Evolutionary conservation across 2,797 vertebrate genomes (phyloP), one percentile per base, ranked within the genome.

Genomic region (Columba guinea): DNA sequence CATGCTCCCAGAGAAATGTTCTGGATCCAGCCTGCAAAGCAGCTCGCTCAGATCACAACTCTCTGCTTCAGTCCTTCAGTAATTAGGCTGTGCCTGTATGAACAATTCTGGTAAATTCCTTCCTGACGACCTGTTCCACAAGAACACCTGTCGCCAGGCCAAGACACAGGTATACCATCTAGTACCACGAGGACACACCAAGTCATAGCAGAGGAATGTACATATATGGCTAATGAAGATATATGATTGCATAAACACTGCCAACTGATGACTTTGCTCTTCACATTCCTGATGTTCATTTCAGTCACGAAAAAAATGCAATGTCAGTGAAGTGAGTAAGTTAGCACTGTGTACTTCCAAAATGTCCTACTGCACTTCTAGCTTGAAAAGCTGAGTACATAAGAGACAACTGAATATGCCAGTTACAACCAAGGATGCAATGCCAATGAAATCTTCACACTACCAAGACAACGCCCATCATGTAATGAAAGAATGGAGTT

Each of bases 31-130:
- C 28, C 37, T 73, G 8, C 14, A 69, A 84, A 84, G 11, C 19
- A 56, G 1, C 12, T 71, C 0, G 0, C 22, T 74, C 22, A 28
- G n/a, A 44, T 39, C 30, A 60, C 51, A 73, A 26, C 2, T 62
- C 27, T 67, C 17, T n/a, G 53, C 18, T 52, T 16, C 27, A 56
- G 32, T 44, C 32, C 21, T 53, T 76, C 3, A 60, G 39, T 20
- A 78, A 34, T 51, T 46, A 27, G 18, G 8, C 9, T 55, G 41
- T 12, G 23, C 13, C 21, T 79, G 11, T 35, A 52, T 26, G 30
- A 88, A 27, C 0, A 0, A 4, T 49, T 62, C 49, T 75, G 26
- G 51, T 9, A 69, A 65, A 53, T 39, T n/a, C 13, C 19, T 78
- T 64, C 22, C 56, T 63, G 17, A 21, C 44, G 22, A 69, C 5